These are phyloP conservation scores for Helarctos malayanus DNA, from an alignment of 2,797 vertebrate genomes.

Conservation along the genomic window DNA sequence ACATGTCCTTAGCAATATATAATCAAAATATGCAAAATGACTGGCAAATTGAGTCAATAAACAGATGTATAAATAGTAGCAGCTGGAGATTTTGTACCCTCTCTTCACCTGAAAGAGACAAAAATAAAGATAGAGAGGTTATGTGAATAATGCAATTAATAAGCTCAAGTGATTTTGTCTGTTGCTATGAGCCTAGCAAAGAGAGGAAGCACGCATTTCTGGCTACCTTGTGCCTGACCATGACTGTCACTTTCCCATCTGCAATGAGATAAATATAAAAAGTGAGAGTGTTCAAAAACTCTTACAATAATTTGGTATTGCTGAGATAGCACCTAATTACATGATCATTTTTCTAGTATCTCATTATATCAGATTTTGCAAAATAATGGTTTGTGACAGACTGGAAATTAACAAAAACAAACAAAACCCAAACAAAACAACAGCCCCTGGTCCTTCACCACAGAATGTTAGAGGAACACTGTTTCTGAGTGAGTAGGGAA, in stretches of 20 bases:
- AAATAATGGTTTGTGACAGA: not conserved
- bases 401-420: not conserved
- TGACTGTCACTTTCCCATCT: too few species aligned
- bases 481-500: too few species aligned
- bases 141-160: rapidly evolving
- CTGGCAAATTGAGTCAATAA: not conserved
- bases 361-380: not conserved
- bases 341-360: not conserved
- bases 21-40: not conserved
- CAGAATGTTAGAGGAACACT: too few species aligned
- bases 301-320: not conserved
- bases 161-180: too few species aligned
- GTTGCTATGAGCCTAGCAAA: rapidly evolving
- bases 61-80: not conserved
- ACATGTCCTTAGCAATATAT: not conserved
- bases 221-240: rapidly evolving
- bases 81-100: rapidly evolving
- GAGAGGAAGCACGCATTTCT: rapidly evolving
- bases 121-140: not conserved
- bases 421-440: not conserved
- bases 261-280: not conserved
- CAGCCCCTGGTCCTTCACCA: not conserved
- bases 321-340: not conserved
- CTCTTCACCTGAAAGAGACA: too few species aligned
- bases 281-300: rapidly evolving